Evolutionary conservation across 2,888 invertebrate genomes (phyloP).

Genomic region (Spialia ferax): DNA sequence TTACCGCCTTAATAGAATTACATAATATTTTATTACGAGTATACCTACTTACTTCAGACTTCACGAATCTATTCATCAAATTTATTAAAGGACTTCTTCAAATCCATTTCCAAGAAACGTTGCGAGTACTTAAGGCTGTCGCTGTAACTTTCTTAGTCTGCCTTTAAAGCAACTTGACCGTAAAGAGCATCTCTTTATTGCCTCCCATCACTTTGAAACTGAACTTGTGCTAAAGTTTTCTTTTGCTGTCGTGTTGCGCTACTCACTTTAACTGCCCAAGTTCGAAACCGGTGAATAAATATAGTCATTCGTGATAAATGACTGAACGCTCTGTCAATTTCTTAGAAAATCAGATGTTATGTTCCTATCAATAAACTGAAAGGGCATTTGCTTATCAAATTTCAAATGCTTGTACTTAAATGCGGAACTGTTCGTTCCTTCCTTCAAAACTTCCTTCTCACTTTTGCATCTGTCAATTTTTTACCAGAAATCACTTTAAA

Average conservation of each 20-base stretch:
- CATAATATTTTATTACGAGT: too few relatives aligned
- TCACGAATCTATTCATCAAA: not conserved
- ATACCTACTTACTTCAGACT: not conserved
- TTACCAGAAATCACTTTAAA: not conserved
- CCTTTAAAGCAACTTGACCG: slow-evolving; percentile 27
- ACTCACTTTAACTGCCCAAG: not conserved
- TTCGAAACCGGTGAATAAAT: not conserved
- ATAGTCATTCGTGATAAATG: too few relatives aligned
- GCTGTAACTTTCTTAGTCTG: slow-evolving; percentile 4
- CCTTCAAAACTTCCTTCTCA: too few relatives aligned
- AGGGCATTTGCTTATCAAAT: too few relatives aligned
- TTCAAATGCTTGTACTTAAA: too few relatives aligned
- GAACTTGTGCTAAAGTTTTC: slow-evolving; percentile 37
- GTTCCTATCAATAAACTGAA: too few relatives aligned
- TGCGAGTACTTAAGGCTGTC: not conserved
- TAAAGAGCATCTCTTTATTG: not conserved
- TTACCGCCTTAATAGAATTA: too few relatives aligned
- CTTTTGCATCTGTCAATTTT: too few relatives aligned
- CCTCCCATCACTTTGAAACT: slow-evolving; percentile 27
- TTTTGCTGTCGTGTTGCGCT: slow-evolving; percentile 13
- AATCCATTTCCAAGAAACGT: not conserved
- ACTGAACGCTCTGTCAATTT: too few relatives aligned
- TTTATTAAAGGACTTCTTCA: not conserved
- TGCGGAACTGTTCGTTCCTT: too few relatives aligned
- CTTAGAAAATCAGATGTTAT: too few relatives aligned